Evolutionary conservation across 2,888 invertebrate genomes (phyloP), one percentile per base, ranked within the genome.

Genomic region (Homarus gammarus): DNA sequence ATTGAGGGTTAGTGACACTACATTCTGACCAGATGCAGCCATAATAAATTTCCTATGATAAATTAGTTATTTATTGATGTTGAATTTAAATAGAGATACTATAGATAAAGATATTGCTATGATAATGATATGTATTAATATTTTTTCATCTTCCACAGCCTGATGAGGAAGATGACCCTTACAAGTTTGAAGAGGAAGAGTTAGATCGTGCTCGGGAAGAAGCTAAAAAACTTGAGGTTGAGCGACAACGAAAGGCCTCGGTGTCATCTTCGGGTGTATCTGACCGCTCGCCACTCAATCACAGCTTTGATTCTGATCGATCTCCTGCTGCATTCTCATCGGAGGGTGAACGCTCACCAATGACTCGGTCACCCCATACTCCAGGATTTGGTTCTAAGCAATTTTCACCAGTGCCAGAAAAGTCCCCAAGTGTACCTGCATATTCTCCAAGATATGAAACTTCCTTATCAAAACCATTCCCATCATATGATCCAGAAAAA

Each of bases 151-250:
- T 22, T 72, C 44, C 56, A 15, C 90, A 91, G 91, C 85, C 90
- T 81, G 91, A 91, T 82, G 91, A 91, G 79, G 91, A 91, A 36
- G 91, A 91, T 44, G 91, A 91, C 77, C 91, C 91, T 1, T 91
- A 91, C 75, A 91, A 91, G 44, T 91, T 91, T 73, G 91, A 91
- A 73, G 91, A 91, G 73, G 91, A 91, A 33, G 91, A 91, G 68
- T 77, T 91, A 49, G 91, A 91, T 40, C 88, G 90, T n/a, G 91
- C 91, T 10, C 75, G 91, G 33, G 91, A 91, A 75, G 91, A 91
- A 68, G 91, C 91, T 6, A 91, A 91, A 83, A 91, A 91, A 44
- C 73, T 91, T 6, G 91, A 91, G 64, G 91, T 91, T 61, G 91
- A 91, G 51, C 75, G 91, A 5, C 91, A 91, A 56, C 87, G 91